Percentiles rank a stretch among this genome's conserved stretches.
phyloP scores from a whole-genome alignment of 2,888 invertebrate species.

The Polydrusus cervinus region DNA sequence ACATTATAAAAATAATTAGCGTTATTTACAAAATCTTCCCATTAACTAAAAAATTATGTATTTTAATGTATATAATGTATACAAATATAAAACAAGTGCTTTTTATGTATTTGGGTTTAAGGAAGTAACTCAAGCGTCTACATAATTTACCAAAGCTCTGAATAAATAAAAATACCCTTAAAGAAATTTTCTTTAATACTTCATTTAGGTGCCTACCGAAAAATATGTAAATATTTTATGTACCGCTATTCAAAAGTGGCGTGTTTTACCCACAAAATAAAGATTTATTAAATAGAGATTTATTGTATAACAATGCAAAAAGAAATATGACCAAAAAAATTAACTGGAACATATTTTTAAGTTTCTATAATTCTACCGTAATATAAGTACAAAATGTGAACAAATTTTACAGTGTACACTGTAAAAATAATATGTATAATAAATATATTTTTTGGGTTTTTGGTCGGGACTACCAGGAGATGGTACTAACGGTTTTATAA shows the following conservation, averaged over 20 bases:
- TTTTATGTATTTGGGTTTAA: neutral
- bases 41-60: too few relatives aligned
- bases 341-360: neutral
- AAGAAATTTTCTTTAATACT: slow-evolving; percentile 13
- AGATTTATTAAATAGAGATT: neutral
- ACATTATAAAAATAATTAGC: too few relatives aligned
- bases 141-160: neutral
- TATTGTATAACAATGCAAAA: too few relatives aligned
- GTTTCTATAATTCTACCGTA: neutral
- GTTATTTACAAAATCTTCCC: too few relatives aligned
- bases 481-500: too few relatives aligned
- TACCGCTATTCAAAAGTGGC: slow-evolving; percentile 38
- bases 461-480: too few relatives aligned
- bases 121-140: neutral
- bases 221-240: slow-evolving; percentile 45
- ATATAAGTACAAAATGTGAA: neutral
- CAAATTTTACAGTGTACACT: too few relatives aligned
- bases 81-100: neutral
- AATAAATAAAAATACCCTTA: slow-evolving; percentile 21
- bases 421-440: too few relatives aligned
- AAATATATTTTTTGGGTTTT: too few relatives aligned
- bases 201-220: slow-evolving; percentile 27
- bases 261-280: slow-evolving; percentile 25
- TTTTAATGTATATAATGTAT: too few relatives aligned
- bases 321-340: too few relatives aligned